Evolutionary conservation across 2,888 invertebrate genomes (phyloP), one percentile per base, ranked within the genome.

Genomic region (Athalia cordata): DNA sequence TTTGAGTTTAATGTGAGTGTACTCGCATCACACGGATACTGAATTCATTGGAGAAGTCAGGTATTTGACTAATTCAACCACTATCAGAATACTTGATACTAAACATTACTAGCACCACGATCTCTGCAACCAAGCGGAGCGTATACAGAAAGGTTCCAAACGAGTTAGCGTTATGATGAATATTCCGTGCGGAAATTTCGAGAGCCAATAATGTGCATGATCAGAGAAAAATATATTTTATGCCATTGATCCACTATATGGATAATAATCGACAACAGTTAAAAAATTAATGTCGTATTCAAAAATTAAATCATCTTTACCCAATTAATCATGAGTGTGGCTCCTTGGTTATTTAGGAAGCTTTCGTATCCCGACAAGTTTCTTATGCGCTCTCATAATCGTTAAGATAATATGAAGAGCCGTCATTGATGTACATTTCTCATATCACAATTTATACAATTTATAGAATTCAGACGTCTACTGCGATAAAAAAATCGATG

Each of bases 251-350:
- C 72, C 57, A 59, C 52, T 59, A 5, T 9, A 59, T n/a, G 5
- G 43, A 55, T 43, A n/a, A 9, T n/a, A 45, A 55, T 70, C 11
- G n/a, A 7, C 57, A 57, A 57, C 45, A 7, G 57, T n/a, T n/a
- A 59, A 43, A 43, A 52, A 72, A 47, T 72, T 59, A 9, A 72
- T n/a, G 72, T 47, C 57, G 8, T 78, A 78, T 78, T n/a, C n/a
- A n/a, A n/a, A n/a, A n/a, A n/a, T n/a, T n/a, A n/a, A n/a, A n/a
- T n/a, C n/a, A n/a, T n/a, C n/a, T n/a, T n/a, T n/a, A n/a, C n/a
- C n/a, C n/a, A n/a, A 29, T 29, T 29, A 2, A 29, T 29, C 29
- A 29, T 29, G 29, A 29, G 2, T 29, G 29, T 29, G 29, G 29
- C 29, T 29, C 29, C 29, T 29, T 29, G 29, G 29, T 29, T 29